phyloP scores from a whole-genome alignment of 2,888 invertebrate species.

The Chrysopilus asiliformis region DNA sequence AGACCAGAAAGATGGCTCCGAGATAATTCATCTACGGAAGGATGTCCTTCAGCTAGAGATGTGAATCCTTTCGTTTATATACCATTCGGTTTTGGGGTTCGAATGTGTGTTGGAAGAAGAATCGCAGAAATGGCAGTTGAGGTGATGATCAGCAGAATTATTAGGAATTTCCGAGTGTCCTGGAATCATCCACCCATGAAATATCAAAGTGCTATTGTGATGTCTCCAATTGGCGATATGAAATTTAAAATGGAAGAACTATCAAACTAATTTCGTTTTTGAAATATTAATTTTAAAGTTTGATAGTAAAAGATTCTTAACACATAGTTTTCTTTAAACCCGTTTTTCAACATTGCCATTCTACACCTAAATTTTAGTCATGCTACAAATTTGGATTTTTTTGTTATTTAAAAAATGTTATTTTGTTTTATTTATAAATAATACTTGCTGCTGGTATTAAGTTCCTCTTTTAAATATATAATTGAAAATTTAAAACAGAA shows the following conservation, averaged over 20 bases:
- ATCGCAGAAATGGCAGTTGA: slow-evolving; percentile 59
- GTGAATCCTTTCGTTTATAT: slow-evolving; percentile 42
- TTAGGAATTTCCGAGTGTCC: slow-evolving; percentile 24
- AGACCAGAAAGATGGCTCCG: slow-evolving; percentile 56
- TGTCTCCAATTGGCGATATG: slow-evolving; percentile 29
- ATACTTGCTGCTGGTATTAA: too few relatives aligned
- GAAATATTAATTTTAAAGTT: background rate
- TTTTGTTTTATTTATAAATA: too few relatives aligned
- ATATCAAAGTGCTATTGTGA: slow-evolving; percentile 25
- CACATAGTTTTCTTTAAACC: too few relatives aligned
- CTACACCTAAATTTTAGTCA: too few relatives aligned
- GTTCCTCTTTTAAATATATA: too few relatives aligned
- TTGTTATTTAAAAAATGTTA: too few relatives aligned
- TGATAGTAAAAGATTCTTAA: too few relatives aligned
- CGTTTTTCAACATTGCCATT: too few relatives aligned
- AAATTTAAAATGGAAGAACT: slow-evolving; percentile 28
- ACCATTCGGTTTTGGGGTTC: slow-evolving; percentile 55
- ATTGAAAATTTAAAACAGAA: too few relatives aligned
- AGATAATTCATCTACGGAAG: background rate
- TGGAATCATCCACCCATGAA: slow-evolving; percentile 22
- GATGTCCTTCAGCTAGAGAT: slow-evolving; percentile 10
- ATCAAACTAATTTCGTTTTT: background rate
- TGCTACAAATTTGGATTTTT: too few relatives aligned
- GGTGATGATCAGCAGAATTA: slow-evolving; percentile 34
- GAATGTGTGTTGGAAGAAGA: slow-evolving; percentile 54